Base-by-base conservation (phyloP, 92 coral and sea anemone species). In the Porites cylindrica region DNA sequence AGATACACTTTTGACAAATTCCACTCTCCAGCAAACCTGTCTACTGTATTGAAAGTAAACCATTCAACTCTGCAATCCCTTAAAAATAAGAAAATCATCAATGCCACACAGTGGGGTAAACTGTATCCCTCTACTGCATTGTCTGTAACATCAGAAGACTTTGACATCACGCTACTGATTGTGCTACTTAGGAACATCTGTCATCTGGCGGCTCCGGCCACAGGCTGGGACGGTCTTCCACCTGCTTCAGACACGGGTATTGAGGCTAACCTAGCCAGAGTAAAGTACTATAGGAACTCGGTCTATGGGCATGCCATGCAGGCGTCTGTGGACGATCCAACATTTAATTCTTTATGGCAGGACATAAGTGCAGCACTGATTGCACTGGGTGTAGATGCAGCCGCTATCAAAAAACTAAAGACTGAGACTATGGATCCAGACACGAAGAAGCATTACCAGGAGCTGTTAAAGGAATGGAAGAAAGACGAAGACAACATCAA, bases 111-210 rank as follows among this genome's bases (percentile, higher is more conserved):
- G 43, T 38, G 43, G 43, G 43, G 43, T 90, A 90, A 24, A 85
- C 86, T 80, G 93, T 4, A 38, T 38, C 43, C 43, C 43, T 38
- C 43, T 38, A 38, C 43, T 38, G 5, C 43, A 38, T 38, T 38
- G 43, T 38, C 43, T 38, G 43, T 38, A 38, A 90, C 43, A 38
- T 38, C 43, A 38, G 43, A 38, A 4, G 43, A 38, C 43, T 38
- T 38, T 38, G 43, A 38, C 47, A 90, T 90, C 20, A 72, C 93
- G 9, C 70, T 85, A n/a, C 65, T 90, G 14, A 50, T 54, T 52
- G n/a, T 74, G 71, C 90, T 90, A n/a, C 76, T 90, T 12, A 78
- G 90, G 67, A 79, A 74, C 56, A 90, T 86, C 16, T 90, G 90
- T 58, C 17, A 26, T 63, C 68, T 86, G 43, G 6, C 6, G 43